Evolutionary conservation across 30 jellyfish, hydroid and myxozoan species (phyloP).

Genomic region (Catostylus mosaicus): DNA sequence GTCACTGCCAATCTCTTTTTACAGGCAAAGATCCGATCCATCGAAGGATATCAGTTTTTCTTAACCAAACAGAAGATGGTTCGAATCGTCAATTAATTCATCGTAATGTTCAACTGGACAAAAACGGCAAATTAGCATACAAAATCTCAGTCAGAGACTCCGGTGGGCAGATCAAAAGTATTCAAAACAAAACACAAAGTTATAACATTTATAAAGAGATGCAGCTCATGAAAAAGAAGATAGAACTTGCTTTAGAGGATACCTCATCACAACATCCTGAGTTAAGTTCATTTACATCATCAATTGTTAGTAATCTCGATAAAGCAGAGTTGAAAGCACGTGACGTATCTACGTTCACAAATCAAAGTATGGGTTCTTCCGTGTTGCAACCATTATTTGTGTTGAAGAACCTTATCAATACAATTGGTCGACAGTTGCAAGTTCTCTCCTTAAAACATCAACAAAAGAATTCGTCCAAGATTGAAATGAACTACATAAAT

Average conservation of each 20-base stretch:
- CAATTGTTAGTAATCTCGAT: background rate
- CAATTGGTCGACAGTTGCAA: background rate
- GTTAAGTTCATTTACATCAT: background rate
- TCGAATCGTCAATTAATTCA: background rate
- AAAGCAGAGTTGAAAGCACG: background rate
- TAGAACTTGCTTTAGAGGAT: background rate
- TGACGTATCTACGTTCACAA: background rate
- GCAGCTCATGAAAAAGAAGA: too few species aligned
- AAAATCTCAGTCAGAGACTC: constrained; percentile 2
- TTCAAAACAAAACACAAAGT: background rate
- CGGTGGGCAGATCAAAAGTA: constrained; percentile 29
- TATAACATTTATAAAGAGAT: background rate
- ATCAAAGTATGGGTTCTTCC: background rate
- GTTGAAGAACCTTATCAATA: background rate
- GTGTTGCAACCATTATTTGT: background rate
- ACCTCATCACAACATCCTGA: background rate
- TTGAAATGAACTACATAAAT: background rate
- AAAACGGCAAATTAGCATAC: background rate
- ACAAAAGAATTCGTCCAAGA: background rate
- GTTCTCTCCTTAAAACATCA: background rate
- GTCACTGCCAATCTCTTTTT: background rate
- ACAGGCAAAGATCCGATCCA: background rate
- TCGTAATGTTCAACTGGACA: constrained; percentile 11
- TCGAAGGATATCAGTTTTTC: background rate
- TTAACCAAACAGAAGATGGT: background rate